Evolutionary conservation across 2,888 invertebrate species (phyloP), one percentile per base, ranked within the genome.

Genomic region (Leptothorax acervorum): DNA sequence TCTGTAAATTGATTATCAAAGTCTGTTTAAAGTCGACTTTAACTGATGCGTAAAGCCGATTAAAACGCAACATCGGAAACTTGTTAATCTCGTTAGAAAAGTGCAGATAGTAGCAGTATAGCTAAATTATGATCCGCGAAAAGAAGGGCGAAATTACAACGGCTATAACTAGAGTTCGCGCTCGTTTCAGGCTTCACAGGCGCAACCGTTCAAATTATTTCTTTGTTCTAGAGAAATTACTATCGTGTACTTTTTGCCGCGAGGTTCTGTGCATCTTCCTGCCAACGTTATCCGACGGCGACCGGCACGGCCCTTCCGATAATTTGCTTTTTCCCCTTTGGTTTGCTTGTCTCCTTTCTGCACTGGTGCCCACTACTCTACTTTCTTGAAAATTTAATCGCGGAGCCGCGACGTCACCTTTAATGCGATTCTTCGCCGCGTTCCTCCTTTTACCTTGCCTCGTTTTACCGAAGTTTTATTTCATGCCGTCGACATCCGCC

Each of bases 371-470:
- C 57, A 62, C 85, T 82, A 68, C 84, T 85, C 82, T 84, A 71
- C 85, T 86, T 86, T 66, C 89, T 85, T 85, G 88, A 89, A 89
- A 91, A 93, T 92, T 92, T 92, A 92, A 93, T 93, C 91, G 90
- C 89, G 90, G 89, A 88, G 91, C 89, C 90, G 87, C 90, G 89
- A 88, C 89, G 90, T 91, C 91, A 92, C 89, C 90, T 90, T 90
- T 92, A 93, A 92, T 92, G 90, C 90, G 87, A 87, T 87, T 89
- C 87, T 70, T 82, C 70, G 39, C 66, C 71, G 68, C 83, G 45
- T 62, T 76, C 63, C 78, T 65, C 23, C 70, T 75, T 70, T 76
- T 63, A 35, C 57, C 73, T 35, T 51, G 31, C 66, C 39, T 73
- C 85, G 60, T 76, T 74, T 62, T 65, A 70, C 65, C 76, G 53